phyloP scores from a whole-genome alignment of 2,888 invertebrate genomes.

The Drosophila histrio region DNA sequence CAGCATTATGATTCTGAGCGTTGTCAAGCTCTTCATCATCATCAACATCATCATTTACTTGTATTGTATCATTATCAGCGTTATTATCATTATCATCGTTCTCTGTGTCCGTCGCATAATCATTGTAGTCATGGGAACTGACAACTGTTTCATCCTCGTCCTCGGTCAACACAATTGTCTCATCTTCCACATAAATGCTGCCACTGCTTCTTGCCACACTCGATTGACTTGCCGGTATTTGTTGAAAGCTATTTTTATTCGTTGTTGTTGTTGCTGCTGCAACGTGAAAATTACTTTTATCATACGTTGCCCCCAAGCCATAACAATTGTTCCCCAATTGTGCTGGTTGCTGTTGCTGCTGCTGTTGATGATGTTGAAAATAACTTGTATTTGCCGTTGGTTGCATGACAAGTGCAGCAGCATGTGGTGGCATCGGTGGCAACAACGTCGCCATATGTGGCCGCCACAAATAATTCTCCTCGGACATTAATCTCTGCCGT shows the following conservation, averaged over 20 bases:
- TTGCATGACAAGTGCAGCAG: slow-evolving; percentile 45
- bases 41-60: slow-evolving; percentile 80
- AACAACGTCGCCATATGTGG: slow-evolving; percentile 64
- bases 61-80: slow-evolving; percentile 56
- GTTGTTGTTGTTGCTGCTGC: slow-evolving; percentile 27
- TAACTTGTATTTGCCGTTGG: slow-evolving; percentile 47
- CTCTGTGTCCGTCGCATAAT: slow-evolving; percentile 71
- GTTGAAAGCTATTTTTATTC: slow-evolving; percentile 74
- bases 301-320: slow-evolving; percentile 43
- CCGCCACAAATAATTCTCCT: slow-evolving; percentile 82
- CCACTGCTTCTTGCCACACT: slow-evolving; percentile 53
- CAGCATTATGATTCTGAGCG: slow-evolving; percentile 18
- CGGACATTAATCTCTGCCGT: slow-evolving; percentile 80
- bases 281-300: slow-evolving; percentile 69
- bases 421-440: slow-evolving; percentile 18
- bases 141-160: slow-evolving; percentile 82
- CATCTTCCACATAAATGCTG: slow-evolving; percentile 77
- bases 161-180: slow-evolving; percentile 84
- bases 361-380: slow-evolving; percentile 42
- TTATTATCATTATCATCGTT: slow-evolving; percentile 32
- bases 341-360: slow-evolving; percentile 20
- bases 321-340: slow-evolving; percentile 38
- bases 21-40: background rate
- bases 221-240: slow-evolving; percentile 79
- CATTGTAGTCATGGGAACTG: slow-evolving; percentile 82